Percentiles rank a stretch among this genome's conserved stretches.
These are phyloP conservation scores for Baronia brevicornis DNA, from an alignment of 2,888 invertebrate species.

Conservation along the genomic window DNA sequence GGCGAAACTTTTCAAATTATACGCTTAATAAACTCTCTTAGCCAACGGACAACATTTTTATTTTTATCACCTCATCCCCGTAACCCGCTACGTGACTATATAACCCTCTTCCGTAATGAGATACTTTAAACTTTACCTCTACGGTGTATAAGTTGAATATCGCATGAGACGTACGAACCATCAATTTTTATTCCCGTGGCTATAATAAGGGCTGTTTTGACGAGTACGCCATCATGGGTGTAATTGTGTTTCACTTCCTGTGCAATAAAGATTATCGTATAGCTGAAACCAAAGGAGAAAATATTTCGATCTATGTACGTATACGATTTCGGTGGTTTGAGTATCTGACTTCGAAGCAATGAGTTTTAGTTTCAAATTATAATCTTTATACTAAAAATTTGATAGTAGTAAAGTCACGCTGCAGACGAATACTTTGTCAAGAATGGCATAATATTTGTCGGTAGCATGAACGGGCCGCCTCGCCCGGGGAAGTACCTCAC, in stretches of 20 bases:
- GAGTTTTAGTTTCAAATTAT: too few species aligned
- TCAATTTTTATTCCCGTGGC: constrained; percentile 52
- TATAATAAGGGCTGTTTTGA: constrained; percentile 45
- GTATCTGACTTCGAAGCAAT: too few species aligned
- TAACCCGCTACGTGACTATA: constrained; percentile 16
- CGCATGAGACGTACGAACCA: constrained; percentile 23
- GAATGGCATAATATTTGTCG: too few species aligned
- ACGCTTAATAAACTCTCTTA: constrained; percentile 19
- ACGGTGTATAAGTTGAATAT: constrained; percentile 24
- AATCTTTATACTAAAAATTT: too few species aligned
- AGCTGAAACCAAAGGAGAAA: too few species aligned
- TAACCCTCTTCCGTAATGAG: constrained; percentile 8
- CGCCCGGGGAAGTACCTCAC: too few species aligned
- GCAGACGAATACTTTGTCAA: too few species aligned
- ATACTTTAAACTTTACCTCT: constrained; percentile 32
- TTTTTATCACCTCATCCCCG: constrained; percentile 18
- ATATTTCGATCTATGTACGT: too few species aligned
- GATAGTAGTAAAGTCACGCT: too few species aligned
- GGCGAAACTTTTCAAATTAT: constrained; percentile 16
- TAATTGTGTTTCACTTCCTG: constrained; percentile 29
- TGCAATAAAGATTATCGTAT: too few species aligned
- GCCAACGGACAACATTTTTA: constrained; percentile 15
- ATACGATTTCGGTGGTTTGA: too few species aligned
- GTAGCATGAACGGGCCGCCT: too few species aligned
- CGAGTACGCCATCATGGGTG: constrained; percentile 31